A percentile compares a stretch with the other conserved stretches of the same genome.
Evolutionary conservation across 2,797 vertebrate species (phyloP).

Genomic region (Amphiprion clarkii): DNA sequence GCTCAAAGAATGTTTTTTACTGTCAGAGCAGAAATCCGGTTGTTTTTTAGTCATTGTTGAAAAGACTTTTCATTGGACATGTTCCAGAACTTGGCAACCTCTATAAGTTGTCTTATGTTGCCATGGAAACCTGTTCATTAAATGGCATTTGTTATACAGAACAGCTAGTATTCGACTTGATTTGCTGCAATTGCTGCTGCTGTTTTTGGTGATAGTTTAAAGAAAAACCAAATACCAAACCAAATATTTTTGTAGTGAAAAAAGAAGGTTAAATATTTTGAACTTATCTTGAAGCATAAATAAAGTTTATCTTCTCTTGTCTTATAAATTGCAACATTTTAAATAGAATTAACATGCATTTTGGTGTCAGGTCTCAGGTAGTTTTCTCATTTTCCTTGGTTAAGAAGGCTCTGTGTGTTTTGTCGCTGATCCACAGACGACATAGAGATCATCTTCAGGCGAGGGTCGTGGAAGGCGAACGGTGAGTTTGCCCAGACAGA

Average conservation of each 20-base stretch:
- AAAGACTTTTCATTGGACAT: no score
- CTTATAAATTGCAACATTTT: no score
- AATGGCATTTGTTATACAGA: no score
- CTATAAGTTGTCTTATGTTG: no score
- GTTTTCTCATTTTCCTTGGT: background rate
- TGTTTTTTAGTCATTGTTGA: background rate
- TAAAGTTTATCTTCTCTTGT: no score
- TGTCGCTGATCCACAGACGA: conserved; percentile 83
- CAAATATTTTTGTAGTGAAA: background rate
- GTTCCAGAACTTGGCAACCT: no score
- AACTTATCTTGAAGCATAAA: no score
- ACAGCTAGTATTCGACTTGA: background rate
- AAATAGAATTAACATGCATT: background rate
- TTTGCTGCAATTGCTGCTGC: background rate
- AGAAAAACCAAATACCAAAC: no score
- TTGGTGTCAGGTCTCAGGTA: background rate
- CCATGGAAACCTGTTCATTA: no score
- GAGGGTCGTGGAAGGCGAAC: conserved; percentile 90
- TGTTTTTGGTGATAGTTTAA: no score
- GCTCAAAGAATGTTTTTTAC: background rate
- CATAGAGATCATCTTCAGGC: conserved; percentile 92
- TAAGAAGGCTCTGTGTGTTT: background rate
- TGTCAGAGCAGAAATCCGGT: background rate
- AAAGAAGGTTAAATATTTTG: background rate
- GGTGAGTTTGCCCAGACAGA: conserved; percentile 95